phyloP scores from a whole-genome alignment of 2,797 vertebrate genomes.

The Alcedo atthis region DNA sequence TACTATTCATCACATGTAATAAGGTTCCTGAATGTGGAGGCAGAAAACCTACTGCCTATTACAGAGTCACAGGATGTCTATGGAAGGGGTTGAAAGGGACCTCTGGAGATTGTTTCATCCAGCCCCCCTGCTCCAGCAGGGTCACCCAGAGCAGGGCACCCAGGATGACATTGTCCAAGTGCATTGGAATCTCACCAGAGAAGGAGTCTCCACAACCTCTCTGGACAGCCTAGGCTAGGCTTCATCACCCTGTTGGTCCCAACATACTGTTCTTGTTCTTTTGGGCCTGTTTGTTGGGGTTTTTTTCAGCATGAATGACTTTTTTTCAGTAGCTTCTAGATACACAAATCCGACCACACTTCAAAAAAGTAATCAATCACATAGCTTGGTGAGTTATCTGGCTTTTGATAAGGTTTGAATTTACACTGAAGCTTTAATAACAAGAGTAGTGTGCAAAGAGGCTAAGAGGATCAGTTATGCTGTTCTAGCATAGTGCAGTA shows the following conservation, averaged over 20 bases:
- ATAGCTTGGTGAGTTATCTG: not conserved
- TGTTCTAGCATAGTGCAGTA: not conserved
- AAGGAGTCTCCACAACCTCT: no score
- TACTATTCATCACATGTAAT: slow-evolving; percentile 2
- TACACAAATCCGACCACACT: not conserved
- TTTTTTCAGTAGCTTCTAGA: not conserved
- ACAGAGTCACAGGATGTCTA: no score
- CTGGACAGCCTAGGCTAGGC: no score
- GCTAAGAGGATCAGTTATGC: not conserved
- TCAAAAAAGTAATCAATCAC: not conserved
- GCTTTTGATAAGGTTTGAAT: not conserved
- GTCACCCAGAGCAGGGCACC: no score
- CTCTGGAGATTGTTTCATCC: no score
- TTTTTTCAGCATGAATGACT: not conserved
- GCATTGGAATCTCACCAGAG: no score
- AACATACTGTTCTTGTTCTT: not conserved
- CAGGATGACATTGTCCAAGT: no score
- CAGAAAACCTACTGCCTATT: not conserved
- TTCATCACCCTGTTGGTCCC: not conserved
- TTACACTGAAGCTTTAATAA: not conserved
- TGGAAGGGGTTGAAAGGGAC: no score
- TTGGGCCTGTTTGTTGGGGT: no score
- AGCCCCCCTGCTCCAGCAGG: no score
- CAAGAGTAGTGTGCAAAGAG: not conserved
- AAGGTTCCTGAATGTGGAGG: not conserved